Evolutionary conservation across 2,888 invertebrate species (phyloP), one percentile per base, ranked within the genome.

Genomic region (Drosophila borborema): DNA sequence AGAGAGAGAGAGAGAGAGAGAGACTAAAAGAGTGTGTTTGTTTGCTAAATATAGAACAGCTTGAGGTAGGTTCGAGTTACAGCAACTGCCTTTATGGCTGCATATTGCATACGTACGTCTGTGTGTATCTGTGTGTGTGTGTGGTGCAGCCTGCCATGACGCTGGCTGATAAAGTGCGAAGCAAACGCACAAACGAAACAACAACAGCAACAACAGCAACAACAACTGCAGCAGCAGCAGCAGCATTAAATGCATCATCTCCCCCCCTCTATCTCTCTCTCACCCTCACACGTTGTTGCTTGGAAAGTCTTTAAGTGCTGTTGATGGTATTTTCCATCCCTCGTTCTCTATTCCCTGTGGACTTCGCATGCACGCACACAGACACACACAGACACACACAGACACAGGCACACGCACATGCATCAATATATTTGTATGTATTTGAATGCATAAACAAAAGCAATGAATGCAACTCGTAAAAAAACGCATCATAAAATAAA

Each of bases 1-100:
- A 1, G 20, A 20, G 48, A 1, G 16, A 4, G 16, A 9, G 51
- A 18, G 51, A 6, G 34, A n/a, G 31, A 49, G 18, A 12, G 34
- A 28, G n/a, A 20, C 23, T 16, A n/a, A n/a, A 28, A 28, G 55
- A 55, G 41, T 8, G 38, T 10, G 56, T 36, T 20, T 51, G 51
- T 20, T 51, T 56, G 64, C 89, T 90, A 88, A 90, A 86, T 88
- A 88, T 88, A 90, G 90, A 90, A 86, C 74, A 77, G 68, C 83
- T 86, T 86, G 86, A 86, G 86, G 86, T 90, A 86, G 86, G 86
- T 86, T 86, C 81, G 55, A 78, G 77, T 81, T 78, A 73, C 80
- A 82, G 36, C 67, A 80, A 49, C 70, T 64, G 79, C 77, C 77
- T 72, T 72, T 65, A 75, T 64, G 51, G 40, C 38, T 67, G 64